These are phyloP conservation scores for Suncus etruscus DNA, from an alignment of 2,113 vertebrate species.

Conservation along the genomic window DNA sequence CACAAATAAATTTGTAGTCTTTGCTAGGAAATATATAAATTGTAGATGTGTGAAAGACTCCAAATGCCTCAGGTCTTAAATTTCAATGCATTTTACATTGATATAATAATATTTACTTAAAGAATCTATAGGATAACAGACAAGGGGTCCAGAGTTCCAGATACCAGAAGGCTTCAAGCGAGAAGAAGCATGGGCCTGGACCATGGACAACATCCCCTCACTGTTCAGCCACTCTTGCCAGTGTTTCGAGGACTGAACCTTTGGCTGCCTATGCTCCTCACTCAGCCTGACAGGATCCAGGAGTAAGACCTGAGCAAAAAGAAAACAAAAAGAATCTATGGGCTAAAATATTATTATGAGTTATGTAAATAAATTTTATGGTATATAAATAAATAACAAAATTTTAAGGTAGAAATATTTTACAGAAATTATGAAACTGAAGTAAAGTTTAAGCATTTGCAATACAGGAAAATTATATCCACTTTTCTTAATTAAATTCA, in stretches of 20 bases:
- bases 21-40: not conserved
- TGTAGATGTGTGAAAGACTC: not conserved
- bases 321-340: not conserved
- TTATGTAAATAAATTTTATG: not conserved
- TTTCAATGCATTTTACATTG: not conserved
- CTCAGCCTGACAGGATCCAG: no score
- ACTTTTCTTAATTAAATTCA: no score
- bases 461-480: no score
- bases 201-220: no score
- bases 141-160: no score
- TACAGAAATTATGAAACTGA: not conserved
- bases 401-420: slow-evolving; percentile 16
- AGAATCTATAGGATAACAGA: no score
- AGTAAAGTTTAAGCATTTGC: slow-evolving; percentile 6
- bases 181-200: no score
- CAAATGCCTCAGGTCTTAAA: not conserved
- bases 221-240: no score
- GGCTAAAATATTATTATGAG: not conserved
- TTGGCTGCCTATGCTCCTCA: no score
- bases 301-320: no score
- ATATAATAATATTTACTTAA: not conserved
- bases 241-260: no score
- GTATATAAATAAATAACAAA: not conserved
- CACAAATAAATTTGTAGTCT: not conserved
- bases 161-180: no score